Base-by-base conservation (phyloP, 2,888 invertebrate genomes). In the Helicoverpa assulta region DNA sequence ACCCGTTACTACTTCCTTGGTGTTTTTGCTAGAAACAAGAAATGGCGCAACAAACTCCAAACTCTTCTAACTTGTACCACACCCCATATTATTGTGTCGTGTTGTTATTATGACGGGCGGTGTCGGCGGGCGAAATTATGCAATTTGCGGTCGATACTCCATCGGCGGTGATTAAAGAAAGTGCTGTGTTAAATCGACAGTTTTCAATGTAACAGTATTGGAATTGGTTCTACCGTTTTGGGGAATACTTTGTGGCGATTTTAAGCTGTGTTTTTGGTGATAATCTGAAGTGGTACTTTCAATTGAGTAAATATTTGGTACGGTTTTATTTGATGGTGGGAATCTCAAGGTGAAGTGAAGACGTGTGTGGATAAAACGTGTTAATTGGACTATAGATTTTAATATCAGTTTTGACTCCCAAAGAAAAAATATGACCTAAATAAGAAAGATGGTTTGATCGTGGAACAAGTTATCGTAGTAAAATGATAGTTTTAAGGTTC, bases 21-120 rank as follows among this genome's bases (percentile, higher is more conserved):
- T n/a, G n/a, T n/a, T n/a, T n/a, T n/a, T n/a, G n/a, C n/a, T n/a
- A n/a, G n/a, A n/a, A n/a, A n/a, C 7, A 5, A 29, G 29, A 29
- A 29, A 7, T 29, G 29, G 0, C 29, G 5, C 40, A 12, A 14
- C 43, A 47, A 29, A 47, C 14, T 5, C 14, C 2, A 2, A 14
- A 56, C 55, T 77, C 81, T 71, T 73, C 1, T 75, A 7, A 52
- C 77, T 89, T 85, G 80, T 1, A 80, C 90, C 90, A 76, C 65
- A 50, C 66, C n/a, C 47, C 70, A 74, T 85, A 86, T 89, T 88
- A 91, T 90, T 90, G 89, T 90, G 91, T 91, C 91, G 90, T 91
- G 91, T 92, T 89, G 89, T 91, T 93, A 92, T 92, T 91, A 91
- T 90, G 91, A 91, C 85, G 89, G 86, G 82, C 87, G 85, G 83